These are phyloP conservation scores for Drosophila atripex DNA, from an alignment of 2,888 invertebrate genomes.

Conservation along the genomic window DNA sequence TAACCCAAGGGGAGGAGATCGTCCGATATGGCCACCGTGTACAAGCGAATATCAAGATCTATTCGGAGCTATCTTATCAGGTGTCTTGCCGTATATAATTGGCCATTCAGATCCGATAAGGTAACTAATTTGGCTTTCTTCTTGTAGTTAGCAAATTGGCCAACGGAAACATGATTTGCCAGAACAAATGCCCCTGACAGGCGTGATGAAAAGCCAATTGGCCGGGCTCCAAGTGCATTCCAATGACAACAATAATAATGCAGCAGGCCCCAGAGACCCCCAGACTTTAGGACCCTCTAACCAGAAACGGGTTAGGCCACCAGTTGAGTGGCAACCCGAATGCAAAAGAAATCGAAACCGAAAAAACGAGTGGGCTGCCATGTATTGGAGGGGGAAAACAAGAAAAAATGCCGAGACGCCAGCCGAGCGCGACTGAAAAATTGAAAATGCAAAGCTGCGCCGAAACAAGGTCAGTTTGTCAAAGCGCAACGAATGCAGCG, in stretches of 20 bases:
- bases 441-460: constrained; percentile 13
- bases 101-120: not conserved
- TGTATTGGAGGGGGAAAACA: not conserved
- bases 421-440: constrained; percentile 39
- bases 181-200: constrained; percentile 33
- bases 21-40: not conserved
- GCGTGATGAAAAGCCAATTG: constrained; percentile 43
- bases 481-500: constrained; percentile 51
- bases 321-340: constrained; percentile 43
- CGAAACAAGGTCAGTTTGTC: constrained; percentile 69
- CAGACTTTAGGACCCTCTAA: not conserved
- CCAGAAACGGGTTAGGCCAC: constrained; percentile 24
- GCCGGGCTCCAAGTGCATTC: constrained; percentile 42
- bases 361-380: constrained; percentile 6
- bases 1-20: constrained; percentile 4
- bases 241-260: constrained; percentile 21
- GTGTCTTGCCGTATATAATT: not conserved
- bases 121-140: not conserved
- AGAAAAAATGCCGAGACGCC: constrained; percentile 33
- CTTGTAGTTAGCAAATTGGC: constrained; percentile 1
- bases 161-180: constrained; percentile 22
- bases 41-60: constrained; percentile 17
- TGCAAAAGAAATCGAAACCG: constrained; percentile 37
- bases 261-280: not conserved
- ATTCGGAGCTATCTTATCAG: constrained; percentile 15